Percentiles rank a stretch among this genome's conserved stretches.
Evolutionary conservation across 1,140 invertebrate genomes (phyloP).

Genomic region (Wasmannia auropunctata): DNA sequence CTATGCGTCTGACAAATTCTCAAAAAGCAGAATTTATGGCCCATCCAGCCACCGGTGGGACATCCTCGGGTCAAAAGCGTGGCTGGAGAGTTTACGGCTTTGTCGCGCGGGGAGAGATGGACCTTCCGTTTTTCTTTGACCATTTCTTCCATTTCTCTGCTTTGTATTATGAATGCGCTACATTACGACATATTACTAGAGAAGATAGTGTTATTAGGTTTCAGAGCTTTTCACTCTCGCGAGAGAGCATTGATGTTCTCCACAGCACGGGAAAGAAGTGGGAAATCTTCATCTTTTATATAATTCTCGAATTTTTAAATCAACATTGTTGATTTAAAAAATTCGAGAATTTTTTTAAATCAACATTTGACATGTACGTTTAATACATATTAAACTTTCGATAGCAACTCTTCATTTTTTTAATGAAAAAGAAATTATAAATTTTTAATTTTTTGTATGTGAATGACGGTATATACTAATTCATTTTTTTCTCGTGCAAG

Average conservation of each 20-base stretch:
- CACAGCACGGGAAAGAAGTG: not conserved
- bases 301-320: not conserved
- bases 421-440: not conserved
- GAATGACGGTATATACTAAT: not conserved
- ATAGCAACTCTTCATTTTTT: not conserved
- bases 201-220: not conserved
- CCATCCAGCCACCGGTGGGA: not conserved
- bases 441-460: not conserved
- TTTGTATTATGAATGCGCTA: conserved; percentile 27
- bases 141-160: not conserved
- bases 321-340: too few relatives aligned
- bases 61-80: conserved; percentile 1
- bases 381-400: not conserved
- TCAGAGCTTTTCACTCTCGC: not conserved
- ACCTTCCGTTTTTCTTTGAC: conserved; percentile 21
- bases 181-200: conserved; percentile 27
- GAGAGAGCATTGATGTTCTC: not conserved
- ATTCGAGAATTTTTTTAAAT: too few relatives aligned
- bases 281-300: not conserved
- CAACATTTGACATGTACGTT: not conserved
- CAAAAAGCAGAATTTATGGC: conserved; percentile 72
- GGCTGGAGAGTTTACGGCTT: conserved; percentile 45
- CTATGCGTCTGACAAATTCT: conserved; percentile 78
- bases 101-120: not conserved
- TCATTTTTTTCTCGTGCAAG: not conserved